A percentile compares a stretch with the other conserved stretches of the same genome.
These are phyloP conservation scores for Cyphomyrus plagiostoma DNA, from an alignment of 2,113 vertebrate genomes.

Conservation along the genomic window DNA sequence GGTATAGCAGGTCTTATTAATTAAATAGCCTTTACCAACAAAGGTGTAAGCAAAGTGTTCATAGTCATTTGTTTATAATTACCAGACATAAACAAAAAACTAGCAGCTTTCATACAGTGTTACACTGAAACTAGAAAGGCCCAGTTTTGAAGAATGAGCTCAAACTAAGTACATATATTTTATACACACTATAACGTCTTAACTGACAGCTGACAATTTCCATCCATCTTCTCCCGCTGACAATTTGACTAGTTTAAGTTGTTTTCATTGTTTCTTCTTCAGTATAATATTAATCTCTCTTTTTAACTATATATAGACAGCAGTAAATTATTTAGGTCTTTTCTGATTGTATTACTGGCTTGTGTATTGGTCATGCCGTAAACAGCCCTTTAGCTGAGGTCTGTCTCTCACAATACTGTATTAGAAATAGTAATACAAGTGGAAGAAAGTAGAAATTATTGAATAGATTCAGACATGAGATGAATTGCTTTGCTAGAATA, in stretches of 20 bases:
- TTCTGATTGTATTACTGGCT: slow-evolving; percentile 21
- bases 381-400: slow-evolving; percentile 9
- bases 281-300: neutral
- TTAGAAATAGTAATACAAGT: neutral
- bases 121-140: neutral
- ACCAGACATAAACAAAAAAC: neutral
- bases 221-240: neutral
- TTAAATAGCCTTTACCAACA: slow-evolving; percentile 19
- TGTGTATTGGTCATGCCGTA: slow-evolving; percentile 9
- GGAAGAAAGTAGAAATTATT: neutral
- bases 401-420: neutral
- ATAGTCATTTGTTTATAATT: slow-evolving; percentile 11
- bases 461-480: neutral
- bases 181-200: neutral
- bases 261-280: neutral
- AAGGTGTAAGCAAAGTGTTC: slow-evolving; percentile 1
- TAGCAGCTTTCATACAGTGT: neutral
- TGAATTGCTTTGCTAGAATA: neutral
- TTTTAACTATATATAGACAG: neutral
- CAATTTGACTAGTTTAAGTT: neutral
- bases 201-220: neutral
- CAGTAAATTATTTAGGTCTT: neutral
- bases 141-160: neutral
- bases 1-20: slow-evolving; percentile 12
- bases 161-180: neutral